These are phyloP conservation scores for Drosophila pseudotakahashii DNA, from an alignment of 2,888 invertebrate genomes.

Conservation along the genomic window DNA sequence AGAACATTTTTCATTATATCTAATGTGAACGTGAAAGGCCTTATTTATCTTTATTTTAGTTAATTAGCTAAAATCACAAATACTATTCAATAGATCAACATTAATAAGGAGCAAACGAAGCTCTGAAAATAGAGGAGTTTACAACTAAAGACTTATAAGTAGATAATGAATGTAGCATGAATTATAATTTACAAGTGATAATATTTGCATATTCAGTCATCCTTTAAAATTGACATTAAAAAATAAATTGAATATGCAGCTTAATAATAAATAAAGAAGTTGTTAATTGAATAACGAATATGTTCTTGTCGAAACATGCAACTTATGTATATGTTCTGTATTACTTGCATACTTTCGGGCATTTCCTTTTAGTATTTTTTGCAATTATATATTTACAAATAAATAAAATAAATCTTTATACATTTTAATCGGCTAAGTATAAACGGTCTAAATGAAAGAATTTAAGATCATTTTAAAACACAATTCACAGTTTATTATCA, in stretches of 20 bases:
- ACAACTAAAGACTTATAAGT: too few species aligned
- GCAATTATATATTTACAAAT: neutral
- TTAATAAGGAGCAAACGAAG: neutral
- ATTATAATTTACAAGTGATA: neutral
- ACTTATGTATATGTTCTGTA: neutral
- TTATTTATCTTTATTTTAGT: neutral
- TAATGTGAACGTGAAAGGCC: neutral
- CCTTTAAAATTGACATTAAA: neutral
- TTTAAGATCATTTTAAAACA: too few species aligned
- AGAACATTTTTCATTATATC: neutral
- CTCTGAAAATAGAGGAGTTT: neutral
- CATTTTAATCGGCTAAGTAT: neutral
- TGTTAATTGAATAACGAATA: neutral
- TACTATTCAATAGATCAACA: neutral
- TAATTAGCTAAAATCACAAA: neutral
- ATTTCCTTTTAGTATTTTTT: neutral
- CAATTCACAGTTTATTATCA: neutral
- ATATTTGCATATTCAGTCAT: neutral
- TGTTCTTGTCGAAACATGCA: neutral
- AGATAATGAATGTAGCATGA: neutral
- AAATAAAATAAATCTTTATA: neutral
- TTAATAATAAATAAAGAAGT: neutral
- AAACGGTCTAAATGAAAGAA: too few species aligned
- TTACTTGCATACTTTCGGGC: slow-evolving; percentile 8
- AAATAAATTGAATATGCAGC: neutral